phyloP scores from a whole-genome alignment of 2,113 vertebrate genomes.

The Tylochromis polylepis region DNA sequence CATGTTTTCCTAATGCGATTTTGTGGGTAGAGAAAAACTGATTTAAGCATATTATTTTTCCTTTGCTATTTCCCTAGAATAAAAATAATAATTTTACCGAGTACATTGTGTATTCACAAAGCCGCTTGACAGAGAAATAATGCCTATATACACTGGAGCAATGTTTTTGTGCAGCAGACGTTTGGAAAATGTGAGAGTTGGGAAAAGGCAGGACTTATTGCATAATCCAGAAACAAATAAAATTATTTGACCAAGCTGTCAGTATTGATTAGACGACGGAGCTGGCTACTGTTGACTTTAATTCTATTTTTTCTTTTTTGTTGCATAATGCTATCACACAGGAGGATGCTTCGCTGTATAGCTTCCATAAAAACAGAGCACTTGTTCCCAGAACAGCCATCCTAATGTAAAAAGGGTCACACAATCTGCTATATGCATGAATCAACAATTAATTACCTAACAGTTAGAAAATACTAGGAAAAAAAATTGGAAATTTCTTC shows the following conservation, averaged over 20 bases:
- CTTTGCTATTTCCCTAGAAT: not conserved
- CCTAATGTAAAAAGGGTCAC: not conserved
- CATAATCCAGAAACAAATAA: not conserved
- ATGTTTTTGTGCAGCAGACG: not conserved
- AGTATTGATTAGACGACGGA: not conserved
- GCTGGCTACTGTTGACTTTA: not conserved
- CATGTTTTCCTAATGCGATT: not conserved
- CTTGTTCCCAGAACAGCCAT: not conserved
- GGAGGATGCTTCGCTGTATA: not conserved
- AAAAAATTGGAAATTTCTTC: not conserved
- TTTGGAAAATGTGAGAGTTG: not conserved
- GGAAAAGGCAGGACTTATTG: not conserved
- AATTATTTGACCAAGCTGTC: not conserved
- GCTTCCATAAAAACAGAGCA: not conserved
- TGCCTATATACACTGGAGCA: not conserved
- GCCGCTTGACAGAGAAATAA: not conserved
- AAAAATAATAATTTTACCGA: not conserved
- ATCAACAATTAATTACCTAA: slow-evolving; percentile 1
- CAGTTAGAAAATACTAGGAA: not conserved
- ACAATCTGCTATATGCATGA: not conserved
- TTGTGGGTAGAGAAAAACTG: not conserved
- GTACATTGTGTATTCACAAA: slow-evolving; percentile 1
- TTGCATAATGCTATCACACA: not conserved
- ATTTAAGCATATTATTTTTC: not conserved
- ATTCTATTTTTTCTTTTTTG: not conserved